Evolutionary conservation across 2,888 invertebrate genomes (phyloP).

Genomic region (Hypsopygia costalis): DNA sequence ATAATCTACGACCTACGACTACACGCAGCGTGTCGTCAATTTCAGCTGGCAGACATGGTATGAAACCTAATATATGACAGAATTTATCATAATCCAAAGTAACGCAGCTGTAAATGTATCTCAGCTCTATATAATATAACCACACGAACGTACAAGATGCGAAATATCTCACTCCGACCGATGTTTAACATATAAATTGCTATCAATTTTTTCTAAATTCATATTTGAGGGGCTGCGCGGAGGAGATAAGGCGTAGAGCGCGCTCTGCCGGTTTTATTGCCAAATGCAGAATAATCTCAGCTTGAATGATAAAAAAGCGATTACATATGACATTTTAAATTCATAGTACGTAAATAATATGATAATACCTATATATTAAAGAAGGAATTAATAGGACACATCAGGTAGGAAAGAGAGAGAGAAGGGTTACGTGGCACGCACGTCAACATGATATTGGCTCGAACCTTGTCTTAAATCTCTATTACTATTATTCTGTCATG

Average conservation of each 20-base stretch:
- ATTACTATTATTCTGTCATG: no score
- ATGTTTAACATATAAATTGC: conserved; percentile 76
- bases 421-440: no score
- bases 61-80: conserved; percentile 21
- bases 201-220: conserved; percentile 67
- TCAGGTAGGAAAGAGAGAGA: no score
- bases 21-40: conserved; percentile 4
- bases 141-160: conserved; percentile 45
- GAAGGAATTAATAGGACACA: no score
- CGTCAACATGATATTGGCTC: no score
- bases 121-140: conserved; percentile 29
- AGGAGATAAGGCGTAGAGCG: conserved; percentile 51
- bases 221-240: conserved; percentile 58
- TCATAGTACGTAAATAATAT: no score
- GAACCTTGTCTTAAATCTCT: no score
- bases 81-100: conserved; percentile 23
- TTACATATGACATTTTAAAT: conserved; percentile 12
- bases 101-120: conserved; percentile 22
- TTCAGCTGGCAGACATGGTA: conserved; percentile 2
- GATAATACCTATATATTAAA: no score
- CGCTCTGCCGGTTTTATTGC: conserved; percentile 49
- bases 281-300: conserved; percentile 47
- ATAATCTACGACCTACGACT: background rate
- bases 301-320: conserved; percentile 39
- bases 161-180: conserved; percentile 61